Evolutionary conservation across 1,140 invertebrate genomes (phyloP).

Genomic region (Nebria ingens): DNA sequence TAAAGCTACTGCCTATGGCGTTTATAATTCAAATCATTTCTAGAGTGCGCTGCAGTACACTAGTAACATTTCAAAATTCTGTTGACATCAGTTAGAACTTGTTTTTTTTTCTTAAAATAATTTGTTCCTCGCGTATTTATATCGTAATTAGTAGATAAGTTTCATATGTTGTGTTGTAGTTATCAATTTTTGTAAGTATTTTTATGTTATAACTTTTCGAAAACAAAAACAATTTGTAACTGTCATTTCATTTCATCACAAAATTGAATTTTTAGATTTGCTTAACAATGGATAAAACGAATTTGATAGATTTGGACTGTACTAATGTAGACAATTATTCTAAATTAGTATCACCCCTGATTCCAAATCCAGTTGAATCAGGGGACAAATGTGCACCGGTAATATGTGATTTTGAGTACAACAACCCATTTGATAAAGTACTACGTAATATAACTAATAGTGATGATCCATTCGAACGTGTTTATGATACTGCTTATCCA

Average conservation of each 20-base stretch:
- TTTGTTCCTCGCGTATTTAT: no score
- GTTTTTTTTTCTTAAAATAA: no score
- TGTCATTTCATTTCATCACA: not conserved
- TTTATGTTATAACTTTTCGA: not conserved
- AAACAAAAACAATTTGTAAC: not conserved
- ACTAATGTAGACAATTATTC: not conserved
- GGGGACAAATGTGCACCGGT: not conserved
- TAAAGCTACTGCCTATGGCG: no score
- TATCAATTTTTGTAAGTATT: not conserved
- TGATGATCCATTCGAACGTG: slow-evolving; percentile 3
- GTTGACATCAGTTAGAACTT: no score
- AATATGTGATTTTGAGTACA: not conserved
- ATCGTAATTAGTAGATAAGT: no score
- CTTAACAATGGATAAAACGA: not conserved
- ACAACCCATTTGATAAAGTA: slow-evolving; percentile 2
- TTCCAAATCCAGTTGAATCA: not conserved
- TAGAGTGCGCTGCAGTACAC: no score
- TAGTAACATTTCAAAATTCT: no score
- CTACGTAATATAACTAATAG: not conserved
- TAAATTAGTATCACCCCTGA: not conserved
- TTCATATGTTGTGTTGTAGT: not conserved
- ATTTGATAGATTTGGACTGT: not conserved
- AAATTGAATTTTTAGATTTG: not conserved
- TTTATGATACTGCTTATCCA: not conserved
- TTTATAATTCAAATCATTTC: no score